These are phyloP conservation scores for Momotus momota DNA, from an alignment of 2,797 vertebrate species.

Conservation along the genomic window DNA sequence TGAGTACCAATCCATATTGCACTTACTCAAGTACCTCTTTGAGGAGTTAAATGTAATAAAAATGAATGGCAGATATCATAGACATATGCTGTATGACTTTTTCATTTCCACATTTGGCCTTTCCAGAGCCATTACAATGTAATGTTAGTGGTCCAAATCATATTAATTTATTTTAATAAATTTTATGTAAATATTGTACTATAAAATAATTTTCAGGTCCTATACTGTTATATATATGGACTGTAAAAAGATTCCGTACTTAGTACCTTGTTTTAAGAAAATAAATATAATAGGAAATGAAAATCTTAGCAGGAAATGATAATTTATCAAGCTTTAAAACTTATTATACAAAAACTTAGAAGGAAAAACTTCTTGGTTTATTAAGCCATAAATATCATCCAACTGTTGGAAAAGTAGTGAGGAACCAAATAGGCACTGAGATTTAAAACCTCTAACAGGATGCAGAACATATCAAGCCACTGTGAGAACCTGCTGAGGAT, in stretches of 20 bases:
- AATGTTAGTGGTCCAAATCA: background rate
- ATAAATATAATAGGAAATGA: background rate
- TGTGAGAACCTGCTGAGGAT: background rate
- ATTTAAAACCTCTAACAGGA: background rate
- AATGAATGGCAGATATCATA: background rate
- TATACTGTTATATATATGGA: background rate
- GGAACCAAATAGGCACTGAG: background rate
- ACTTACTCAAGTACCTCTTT: background rate
- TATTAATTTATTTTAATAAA: background rate
- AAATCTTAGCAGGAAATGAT: background rate
- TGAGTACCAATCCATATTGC: background rate
- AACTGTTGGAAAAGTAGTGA: background rate
- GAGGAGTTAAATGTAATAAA: background rate
- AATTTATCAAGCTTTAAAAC: background rate
- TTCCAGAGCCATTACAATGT: background rate
- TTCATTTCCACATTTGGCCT: background rate
- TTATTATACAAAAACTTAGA: background rate
- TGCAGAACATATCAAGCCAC: background rate
- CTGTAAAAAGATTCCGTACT: background rate
- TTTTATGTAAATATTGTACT: background rate
- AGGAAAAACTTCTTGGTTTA: background rate
- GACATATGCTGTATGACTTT: background rate
- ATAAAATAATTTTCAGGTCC: background rate
- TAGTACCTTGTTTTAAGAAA: background rate
- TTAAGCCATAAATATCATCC: background rate